Conservation (phyloP, 2,113 vertebrate genomes). For the Colossoma macropomum region DNA sequence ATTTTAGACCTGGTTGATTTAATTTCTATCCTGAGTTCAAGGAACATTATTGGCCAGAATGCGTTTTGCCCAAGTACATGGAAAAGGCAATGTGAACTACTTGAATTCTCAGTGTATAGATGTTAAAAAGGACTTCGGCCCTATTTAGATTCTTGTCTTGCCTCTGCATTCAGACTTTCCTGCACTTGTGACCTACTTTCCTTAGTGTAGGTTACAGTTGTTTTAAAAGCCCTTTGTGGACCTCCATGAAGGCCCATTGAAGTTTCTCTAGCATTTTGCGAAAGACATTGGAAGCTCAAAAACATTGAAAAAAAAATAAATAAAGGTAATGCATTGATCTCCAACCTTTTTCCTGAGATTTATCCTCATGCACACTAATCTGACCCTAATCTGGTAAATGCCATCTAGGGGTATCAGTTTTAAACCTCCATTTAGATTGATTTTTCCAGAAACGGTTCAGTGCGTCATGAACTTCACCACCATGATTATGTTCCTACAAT, state of each 20-base stretch:
- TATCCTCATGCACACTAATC: too few relatives aligned
- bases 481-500: too few relatives aligned
- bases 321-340: neutral
- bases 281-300: neutral
- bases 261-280: neutral
- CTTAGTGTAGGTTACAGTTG: neutral
- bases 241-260: neutral
- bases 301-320: neutral
- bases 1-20: neutral
- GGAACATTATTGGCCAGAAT: neutral
- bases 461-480: too few relatives aligned
- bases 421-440: too few relatives aligned
- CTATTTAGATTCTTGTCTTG: slow-evolving; percentile 30
- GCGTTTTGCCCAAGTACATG: too few relatives aligned
- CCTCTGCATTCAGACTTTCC: neutral
- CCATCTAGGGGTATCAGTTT: too few relatives aligned
- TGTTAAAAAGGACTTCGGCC: neutral
- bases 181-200: slow-evolving; percentile 16
- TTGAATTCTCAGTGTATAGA: neutral
- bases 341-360: too few relatives aligned
- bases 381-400: too few relatives aligned
- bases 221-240: neutral
- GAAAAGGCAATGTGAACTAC: too few relatives aligned
- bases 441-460: too few relatives aligned
- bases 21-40: neutral